Evolutionary conservation across 2,113 vertebrate genomes (phyloP).

Genomic region (Lagopus leucura): DNA sequence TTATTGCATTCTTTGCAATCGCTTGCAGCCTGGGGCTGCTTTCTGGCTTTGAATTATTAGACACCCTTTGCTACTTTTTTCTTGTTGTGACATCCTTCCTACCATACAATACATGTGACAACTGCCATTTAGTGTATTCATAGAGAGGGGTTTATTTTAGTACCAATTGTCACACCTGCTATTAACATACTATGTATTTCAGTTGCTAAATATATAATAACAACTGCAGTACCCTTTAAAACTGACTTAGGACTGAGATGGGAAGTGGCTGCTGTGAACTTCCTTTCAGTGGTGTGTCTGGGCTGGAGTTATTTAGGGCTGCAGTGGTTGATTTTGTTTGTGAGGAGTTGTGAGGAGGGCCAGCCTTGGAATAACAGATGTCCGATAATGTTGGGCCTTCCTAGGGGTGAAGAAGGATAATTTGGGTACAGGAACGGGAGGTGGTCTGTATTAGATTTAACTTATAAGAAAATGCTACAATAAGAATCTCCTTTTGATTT

Average conservation of each 20-base stretch:
- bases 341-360: neutral
- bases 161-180: neutral
- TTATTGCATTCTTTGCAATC: neutral
- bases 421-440: neutral
- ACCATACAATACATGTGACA: neutral
- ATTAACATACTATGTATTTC: neutral
- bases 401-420: neutral
- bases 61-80: fast-evolving
- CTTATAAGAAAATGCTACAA: neutral
- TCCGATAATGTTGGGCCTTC: neutral
- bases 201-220: neutral
- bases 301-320: neutral
- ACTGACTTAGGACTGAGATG: neutral
- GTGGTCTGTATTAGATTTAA: neutral
- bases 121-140: neutral
- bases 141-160: neutral
- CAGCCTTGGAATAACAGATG: neutral
- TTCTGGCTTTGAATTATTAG: neutral
- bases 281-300: neutral
- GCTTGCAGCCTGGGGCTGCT: neutral
- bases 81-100: neutral
- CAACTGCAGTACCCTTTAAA: neutral
- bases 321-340: neutral
- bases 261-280: neutral
- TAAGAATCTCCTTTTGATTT: neutral